A percentile compares a stretch with the other conserved stretches of the same genome.
Evolutionary conservation across 2,888 invertebrate species (phyloP).

Genomic region (Volucella inflata): DNA sequence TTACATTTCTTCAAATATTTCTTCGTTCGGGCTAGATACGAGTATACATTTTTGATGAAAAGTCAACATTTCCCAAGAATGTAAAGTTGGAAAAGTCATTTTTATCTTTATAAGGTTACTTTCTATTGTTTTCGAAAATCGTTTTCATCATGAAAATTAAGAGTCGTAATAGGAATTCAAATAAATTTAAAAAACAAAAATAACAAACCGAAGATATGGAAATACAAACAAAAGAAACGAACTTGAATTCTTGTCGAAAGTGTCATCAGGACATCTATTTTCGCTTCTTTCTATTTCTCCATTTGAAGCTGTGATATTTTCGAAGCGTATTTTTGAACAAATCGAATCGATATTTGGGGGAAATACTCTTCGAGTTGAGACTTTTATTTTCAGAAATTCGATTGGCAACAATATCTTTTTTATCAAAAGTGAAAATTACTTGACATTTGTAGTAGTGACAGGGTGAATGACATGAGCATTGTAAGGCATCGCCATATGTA

Average conservation of each 20-base stretch:
- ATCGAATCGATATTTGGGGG: too few relatives aligned
- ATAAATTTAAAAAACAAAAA: not conserved
- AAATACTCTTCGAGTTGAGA: too few relatives aligned
- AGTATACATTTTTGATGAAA: too few relatives aligned
- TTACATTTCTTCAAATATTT: too few relatives aligned
- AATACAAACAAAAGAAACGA: too few relatives aligned
- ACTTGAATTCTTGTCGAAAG: constrained; percentile 1
- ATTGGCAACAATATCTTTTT: too few relatives aligned
- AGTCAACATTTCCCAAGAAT: too few relatives aligned
- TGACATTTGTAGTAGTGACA: constrained; percentile 18
- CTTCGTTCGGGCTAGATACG: too few relatives aligned
- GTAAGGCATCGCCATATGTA: not conserved
- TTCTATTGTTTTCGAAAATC: not conserved
- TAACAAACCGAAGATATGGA: not conserved
- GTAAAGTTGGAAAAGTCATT: too few relatives aligned
- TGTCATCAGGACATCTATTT: constrained; percentile 13
- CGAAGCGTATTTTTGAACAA: too few relatives aligned
- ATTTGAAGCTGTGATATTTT: not conserved
- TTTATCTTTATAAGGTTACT: too few relatives aligned
- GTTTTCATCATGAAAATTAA: not conserved
- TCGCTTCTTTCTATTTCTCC: not conserved
- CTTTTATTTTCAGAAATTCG: too few relatives aligned
- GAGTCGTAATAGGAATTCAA: not conserved
- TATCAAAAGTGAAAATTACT: not conserved
- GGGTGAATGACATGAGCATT: constrained; percentile 11